Evolutionary conservation across 2,797 vertebrate genomes (phyloP).

Genomic region (Gouania willdenowi): DNA sequence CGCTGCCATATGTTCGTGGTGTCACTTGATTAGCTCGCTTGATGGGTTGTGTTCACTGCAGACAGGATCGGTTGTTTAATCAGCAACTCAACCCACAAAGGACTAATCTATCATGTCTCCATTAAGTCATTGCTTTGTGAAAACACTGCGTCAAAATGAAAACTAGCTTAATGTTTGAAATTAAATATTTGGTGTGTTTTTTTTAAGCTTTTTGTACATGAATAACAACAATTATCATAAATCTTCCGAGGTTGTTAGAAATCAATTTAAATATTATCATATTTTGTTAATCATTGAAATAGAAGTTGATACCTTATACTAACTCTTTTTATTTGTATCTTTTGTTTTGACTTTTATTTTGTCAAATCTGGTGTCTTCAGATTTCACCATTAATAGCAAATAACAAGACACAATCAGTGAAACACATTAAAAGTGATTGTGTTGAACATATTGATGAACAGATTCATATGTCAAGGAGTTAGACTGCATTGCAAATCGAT

Average conservation of each 20-base stretch:
- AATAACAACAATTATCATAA: slow-evolving; percentile 2
- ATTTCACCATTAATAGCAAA: too few relatives aligned
- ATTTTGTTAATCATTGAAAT: too few relatives aligned
- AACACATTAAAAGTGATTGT: too few relatives aligned
- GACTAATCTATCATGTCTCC: slow-evolving; percentile 5
- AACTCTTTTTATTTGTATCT: too few relatives aligned
- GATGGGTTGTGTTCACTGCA: not conserved
- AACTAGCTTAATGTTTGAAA: slow-evolving; percentile 4
- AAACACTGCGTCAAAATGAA: slow-evolving; percentile 2
- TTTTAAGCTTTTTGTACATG: not conserved
- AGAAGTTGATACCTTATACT: too few relatives aligned
- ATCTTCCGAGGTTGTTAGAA: slow-evolving; percentile 9
- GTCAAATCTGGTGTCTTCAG: too few relatives aligned
- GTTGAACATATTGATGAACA: too few relatives aligned
- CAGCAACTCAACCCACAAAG: slow-evolving; percentile 4
- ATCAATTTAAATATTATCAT: too few relatives aligned
- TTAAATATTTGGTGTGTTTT: slow-evolving; percentile 2
- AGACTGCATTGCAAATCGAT: too few relatives aligned
- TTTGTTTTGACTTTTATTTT: too few relatives aligned
- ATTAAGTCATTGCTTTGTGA: not conserved
- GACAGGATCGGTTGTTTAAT: slow-evolving; percentile 21
- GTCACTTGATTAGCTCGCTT: not conserved
- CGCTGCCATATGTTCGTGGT: not conserved
- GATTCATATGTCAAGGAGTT: too few relatives aligned
- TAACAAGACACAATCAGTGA: too few relatives aligned